These are phyloP conservation scores for Scaeva pyrastri DNA, from an alignment of 2,888 invertebrate genomes.

Conservation along the genomic window DNA sequence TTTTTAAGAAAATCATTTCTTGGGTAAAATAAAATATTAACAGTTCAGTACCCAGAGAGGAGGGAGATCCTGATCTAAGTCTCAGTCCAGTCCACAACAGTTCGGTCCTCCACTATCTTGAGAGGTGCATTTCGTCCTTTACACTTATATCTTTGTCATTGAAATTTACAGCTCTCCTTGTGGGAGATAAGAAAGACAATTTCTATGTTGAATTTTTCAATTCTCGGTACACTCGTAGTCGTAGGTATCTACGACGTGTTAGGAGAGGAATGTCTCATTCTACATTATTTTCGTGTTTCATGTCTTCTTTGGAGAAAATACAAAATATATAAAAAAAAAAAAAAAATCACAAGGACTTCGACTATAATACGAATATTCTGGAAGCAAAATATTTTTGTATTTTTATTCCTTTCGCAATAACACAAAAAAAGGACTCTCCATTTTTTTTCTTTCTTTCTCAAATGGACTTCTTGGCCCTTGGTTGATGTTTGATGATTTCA, in stretches of 20 bases:
- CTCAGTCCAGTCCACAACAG: slow-evolving; percentile 3
- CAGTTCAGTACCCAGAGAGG: slow-evolving; percentile 5
- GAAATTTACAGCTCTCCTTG: slow-evolving; percentile 8
- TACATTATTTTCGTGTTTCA: not conserved
- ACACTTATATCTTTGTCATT: not conserved
- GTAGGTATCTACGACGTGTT: no score
- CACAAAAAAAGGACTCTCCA: not conserved
- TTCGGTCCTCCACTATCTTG: not conserved
- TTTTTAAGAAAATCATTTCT: slow-evolving; percentile 21
- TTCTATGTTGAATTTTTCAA: slow-evolving; percentile 1
- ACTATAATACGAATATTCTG: slow-evolving; percentile 6
- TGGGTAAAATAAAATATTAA: slow-evolving; percentile 33
- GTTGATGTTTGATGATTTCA: not conserved
- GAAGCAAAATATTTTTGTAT: slow-evolving; percentile 17
- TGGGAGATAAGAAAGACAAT: slow-evolving; percentile 29
- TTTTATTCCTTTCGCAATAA: not conserved
- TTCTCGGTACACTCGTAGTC: no score
- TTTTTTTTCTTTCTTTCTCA: not conserved
- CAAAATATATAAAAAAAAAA: no score
- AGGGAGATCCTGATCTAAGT: not conserved
- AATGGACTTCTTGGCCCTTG: slow-evolving; percentile 23
- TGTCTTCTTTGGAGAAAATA: slow-evolving; percentile 1
- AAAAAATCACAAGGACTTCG: slow-evolving; percentile 15
- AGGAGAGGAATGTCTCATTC: slow-evolving; percentile 7
- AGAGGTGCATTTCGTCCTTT: slow-evolving; percentile 15